Evolutionary conservation across 2,113 vertebrate species (phyloP).

Genomic region (Ammodytes marinus): DNA sequence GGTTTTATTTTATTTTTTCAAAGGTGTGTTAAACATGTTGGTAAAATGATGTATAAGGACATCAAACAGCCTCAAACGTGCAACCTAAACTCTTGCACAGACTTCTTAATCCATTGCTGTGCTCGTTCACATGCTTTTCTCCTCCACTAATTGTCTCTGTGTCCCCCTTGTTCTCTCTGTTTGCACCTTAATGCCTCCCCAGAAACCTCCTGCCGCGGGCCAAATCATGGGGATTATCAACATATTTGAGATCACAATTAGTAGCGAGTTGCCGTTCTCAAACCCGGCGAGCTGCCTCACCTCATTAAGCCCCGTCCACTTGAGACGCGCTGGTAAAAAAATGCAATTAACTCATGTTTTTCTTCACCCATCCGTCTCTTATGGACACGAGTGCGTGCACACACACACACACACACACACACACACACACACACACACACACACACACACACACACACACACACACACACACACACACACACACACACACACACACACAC

Average conservation of each 20-base stretch:
- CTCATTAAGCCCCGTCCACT: slow-evolving; percentile 82
- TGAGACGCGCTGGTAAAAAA: slow-evolving; percentile 72
- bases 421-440: too few species aligned
- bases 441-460: too few species aligned
- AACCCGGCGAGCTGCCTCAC: slow-evolving; percentile 75
- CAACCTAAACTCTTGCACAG: background rate
- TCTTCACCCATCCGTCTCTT: slow-evolving; percentile 18
- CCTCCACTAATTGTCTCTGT: slow-evolving; percentile 53
- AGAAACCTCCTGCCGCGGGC: slow-evolving; percentile 72
- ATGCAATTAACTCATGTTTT: slow-evolving; percentile 77
- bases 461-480: too few species aligned
- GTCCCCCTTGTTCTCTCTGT: slow-evolving; percentile 39
- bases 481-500: too few species aligned
- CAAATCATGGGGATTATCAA: slow-evolving; percentile 80
- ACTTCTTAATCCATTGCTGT: slow-evolving; percentile 18
- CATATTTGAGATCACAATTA: slow-evolving; percentile 84
- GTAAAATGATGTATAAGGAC: background rate
- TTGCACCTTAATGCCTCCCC: slow-evolving; percentile 68
- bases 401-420: too few species aligned
- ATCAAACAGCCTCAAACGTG: background rate
- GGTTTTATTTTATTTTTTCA: too few species aligned
- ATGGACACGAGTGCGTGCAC: slow-evolving; percentile 11
- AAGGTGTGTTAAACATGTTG: too few species aligned
- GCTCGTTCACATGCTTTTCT: slow-evolving; percentile 40
- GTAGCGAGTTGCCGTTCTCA: slow-evolving; percentile 69